Evolutionary conservation across 1,140 invertebrate genomes (phyloP), one percentile per base, ranked within the genome.

Genomic region (Carposina sasakii): DNA sequence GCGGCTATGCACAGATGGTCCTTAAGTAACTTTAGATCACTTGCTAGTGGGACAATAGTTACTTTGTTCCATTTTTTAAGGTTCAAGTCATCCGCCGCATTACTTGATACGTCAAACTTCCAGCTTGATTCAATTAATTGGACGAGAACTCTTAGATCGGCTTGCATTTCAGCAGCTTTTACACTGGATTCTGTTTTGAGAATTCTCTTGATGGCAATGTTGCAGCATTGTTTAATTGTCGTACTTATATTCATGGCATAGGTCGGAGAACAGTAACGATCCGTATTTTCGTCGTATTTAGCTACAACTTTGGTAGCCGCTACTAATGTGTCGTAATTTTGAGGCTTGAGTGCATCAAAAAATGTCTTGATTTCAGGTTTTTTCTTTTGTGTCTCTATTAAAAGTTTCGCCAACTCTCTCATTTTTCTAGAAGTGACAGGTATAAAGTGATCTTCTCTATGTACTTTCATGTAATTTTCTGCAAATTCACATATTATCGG

Each of bases 11-110:
- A 48, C 9, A 71, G 48, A 45, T 63, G 61, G 40, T 76, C 46
- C 59, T 71, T 73, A 1, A 73, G 41, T 6, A 57, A 41, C 68
- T 71, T 69, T 30, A 73, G 51, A 45, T 73, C 72, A 57, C 56
- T 63, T n/a, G 70, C 72, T 19, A 76, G 55, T n/a, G 69, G 69
- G 8, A 73, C 49, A 20, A 73, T 70, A 19, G 65, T 73, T 42
- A 69, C 40, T 42, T 71, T 71, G 40, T 71, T 71, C 50, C 44
- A 69, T 52, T 73, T 75, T 15, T 69, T 73, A 22, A 44, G 47
- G 48, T 71, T 64, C 16, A 73, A 24, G 52, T 72, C 63, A 23
- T 46, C 42, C 8, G 48, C 45, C 4, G 70, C 63, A 45, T 64
- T 60, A 28, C 17, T 67, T 13, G 71, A 74, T 9, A 74, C 54